Conservation (phyloP, 2,113 vertebrate genomes). For the Crypturellus undulatus region DNA sequence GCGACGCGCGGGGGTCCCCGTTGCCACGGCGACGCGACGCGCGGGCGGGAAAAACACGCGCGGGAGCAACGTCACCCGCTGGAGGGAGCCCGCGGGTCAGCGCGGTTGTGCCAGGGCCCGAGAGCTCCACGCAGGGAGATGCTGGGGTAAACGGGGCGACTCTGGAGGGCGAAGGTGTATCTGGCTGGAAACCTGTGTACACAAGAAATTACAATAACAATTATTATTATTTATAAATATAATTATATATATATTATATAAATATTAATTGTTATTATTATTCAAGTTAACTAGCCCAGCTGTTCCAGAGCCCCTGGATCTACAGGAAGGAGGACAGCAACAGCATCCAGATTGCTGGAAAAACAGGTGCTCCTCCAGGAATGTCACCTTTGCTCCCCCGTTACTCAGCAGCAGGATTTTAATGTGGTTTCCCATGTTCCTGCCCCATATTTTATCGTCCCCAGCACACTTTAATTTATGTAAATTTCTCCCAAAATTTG, state of each 20-base stretch:
- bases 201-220: too few species aligned
- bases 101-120: neutral
- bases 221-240: too few species aligned
- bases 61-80: neutral
- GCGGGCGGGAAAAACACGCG: too few species aligned
- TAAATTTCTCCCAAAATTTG: neutral
- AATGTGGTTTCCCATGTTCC: neutral
- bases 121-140: too few species aligned
- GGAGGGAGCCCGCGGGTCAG: conserved; percentile 33
- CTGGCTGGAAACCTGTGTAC: fast-evolving
- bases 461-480: neutral
- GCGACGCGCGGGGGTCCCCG: neutral
- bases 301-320: neutral
- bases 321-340: too few species aligned
- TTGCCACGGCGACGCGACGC: too few species aligned
- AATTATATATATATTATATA: too few species aligned
- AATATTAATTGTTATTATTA: too few species aligned
- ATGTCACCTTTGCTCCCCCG: neutral
- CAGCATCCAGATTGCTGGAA: neutral
- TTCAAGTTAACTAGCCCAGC: neutral
- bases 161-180: neutral
- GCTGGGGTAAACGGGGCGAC: neutral
- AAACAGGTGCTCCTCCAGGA: neutral
- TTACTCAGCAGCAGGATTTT: neutral
- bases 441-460: neutral